Percentiles rank a stretch among this genome's conserved stretches.
phyloP scores from a whole-genome alignment of 2,797 vertebrate genomes.

The Crenichthys baileyi region DNA sequence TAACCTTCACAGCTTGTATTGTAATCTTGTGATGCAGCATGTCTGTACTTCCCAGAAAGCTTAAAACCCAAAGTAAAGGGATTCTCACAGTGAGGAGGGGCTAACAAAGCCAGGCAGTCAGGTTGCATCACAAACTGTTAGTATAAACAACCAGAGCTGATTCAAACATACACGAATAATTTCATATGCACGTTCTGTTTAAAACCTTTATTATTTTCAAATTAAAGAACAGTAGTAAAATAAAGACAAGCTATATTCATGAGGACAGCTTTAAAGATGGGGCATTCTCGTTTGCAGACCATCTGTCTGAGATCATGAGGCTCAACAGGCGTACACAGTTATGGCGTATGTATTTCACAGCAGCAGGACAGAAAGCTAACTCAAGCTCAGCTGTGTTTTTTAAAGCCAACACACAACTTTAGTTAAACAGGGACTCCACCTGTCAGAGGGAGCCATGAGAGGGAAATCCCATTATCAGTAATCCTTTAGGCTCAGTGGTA shows the following conservation, averaged over 20 bases:
- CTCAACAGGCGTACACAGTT: background rate
- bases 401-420: constrained; percentile 57
- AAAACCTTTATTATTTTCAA: background rate
- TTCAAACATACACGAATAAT: background rate
- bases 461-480: constrained; percentile 80
- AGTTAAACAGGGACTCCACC: constrained; percentile 77
- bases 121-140: background rate
- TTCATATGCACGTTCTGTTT: background rate
- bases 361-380: constrained; percentile 24
- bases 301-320: background rate
- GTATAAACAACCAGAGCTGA: background rate
- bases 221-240: background rate
- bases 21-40: background rate
- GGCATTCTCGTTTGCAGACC: background rate
- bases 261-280: background rate
- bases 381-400: constrained; percentile 54
- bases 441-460: constrained; percentile 69
- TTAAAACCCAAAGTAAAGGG: background rate
- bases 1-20: background rate
- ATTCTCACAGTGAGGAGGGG: background rate
- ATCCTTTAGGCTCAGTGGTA: constrained; percentile 63
- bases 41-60: background rate
- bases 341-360: background rate
- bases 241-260: background rate
- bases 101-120: background rate